Percentiles rank a stretch among this genome's conserved stretches.
phyloP scores from a whole-genome alignment of 2,888 invertebrate genomes.

The Boloria euphrosyne region DNA sequence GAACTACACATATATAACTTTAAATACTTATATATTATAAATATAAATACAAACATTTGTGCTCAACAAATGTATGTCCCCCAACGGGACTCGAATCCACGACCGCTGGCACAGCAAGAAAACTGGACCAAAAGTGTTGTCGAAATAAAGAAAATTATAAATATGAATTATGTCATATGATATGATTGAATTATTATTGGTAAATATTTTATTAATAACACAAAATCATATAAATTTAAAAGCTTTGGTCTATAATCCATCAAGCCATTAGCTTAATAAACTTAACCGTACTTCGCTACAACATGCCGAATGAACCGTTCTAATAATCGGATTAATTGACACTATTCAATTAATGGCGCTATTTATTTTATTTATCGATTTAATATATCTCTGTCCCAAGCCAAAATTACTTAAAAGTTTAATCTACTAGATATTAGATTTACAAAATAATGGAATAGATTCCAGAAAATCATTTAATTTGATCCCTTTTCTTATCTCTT shows the following conservation, averaged over 20 bases:
- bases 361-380: not conserved
- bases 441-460: conserved; percentile 26
- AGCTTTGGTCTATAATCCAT: not conserved
- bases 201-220: too few species aligned
- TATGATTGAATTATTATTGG: too few species aligned
- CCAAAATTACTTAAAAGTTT: conserved; percentile 10
- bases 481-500: conserved; percentile 33
- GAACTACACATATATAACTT: too few species aligned
- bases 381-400: conserved; percentile 4
- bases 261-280: not conserved
- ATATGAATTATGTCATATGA: too few species aligned
- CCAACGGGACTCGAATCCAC: too few species aligned
- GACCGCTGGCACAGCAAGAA: too few species aligned
- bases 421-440: conserved; percentile 30
- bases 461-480: conserved; percentile 37
- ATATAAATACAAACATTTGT: too few species aligned
- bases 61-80: too few species aligned
- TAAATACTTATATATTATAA: too few species aligned
- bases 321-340: not conserved
- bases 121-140: too few species aligned
- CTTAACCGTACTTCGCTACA: not conserved
- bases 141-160: too few species aligned
- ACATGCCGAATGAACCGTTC: not conserved
- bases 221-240: not conserved
- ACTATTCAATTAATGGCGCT: conserved; percentile 2